phyloP scores from a whole-genome alignment of 1,140 invertebrate species.

The Pseudobourletiella spinata region DNA sequence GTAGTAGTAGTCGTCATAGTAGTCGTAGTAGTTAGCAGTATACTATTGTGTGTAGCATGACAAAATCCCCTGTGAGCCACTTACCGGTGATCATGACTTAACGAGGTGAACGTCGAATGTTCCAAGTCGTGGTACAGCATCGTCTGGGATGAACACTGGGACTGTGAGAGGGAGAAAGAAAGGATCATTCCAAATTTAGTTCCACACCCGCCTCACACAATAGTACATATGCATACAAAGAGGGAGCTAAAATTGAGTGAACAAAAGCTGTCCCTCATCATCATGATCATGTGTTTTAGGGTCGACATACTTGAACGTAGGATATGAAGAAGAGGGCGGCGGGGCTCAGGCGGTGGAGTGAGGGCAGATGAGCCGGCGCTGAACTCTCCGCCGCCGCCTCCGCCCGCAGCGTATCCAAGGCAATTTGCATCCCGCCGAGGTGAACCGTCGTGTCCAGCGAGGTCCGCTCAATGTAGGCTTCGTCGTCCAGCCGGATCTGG shows the following conservation, averaged over 20 bases:
- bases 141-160: constrained; percentile 33
- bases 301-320: constrained; percentile 39
- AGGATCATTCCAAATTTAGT: too few species aligned
- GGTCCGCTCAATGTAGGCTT: constrained; percentile 29
- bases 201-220: too few species aligned
- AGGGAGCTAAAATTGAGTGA: too few species aligned
- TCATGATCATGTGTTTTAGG: neutral
- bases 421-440: constrained; percentile 41
- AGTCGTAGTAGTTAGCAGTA: neutral
- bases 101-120: constrained; percentile 21
- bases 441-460: constrained; percentile 43
- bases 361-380: constrained; percentile 39
- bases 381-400: constrained; percentile 37
- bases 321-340: constrained; percentile 43
- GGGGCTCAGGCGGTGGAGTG: constrained; percentile 43
- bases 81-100: constrained; percentile 35
- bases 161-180: too few species aligned
- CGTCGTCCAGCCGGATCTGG: constrained; percentile 32
- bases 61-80: too few species aligned
- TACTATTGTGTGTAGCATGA: neutral
- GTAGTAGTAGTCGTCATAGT: neutral
- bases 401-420: constrained; percentile 36
- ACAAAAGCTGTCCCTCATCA: too few species aligned
- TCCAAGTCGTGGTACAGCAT: constrained; percentile 35
- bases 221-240: too few species aligned